These are phyloP conservation scores for Syngnathoides biaculeatus DNA, from an alignment of 2,113 vertebrate species.

Conservation along the genomic window DNA sequence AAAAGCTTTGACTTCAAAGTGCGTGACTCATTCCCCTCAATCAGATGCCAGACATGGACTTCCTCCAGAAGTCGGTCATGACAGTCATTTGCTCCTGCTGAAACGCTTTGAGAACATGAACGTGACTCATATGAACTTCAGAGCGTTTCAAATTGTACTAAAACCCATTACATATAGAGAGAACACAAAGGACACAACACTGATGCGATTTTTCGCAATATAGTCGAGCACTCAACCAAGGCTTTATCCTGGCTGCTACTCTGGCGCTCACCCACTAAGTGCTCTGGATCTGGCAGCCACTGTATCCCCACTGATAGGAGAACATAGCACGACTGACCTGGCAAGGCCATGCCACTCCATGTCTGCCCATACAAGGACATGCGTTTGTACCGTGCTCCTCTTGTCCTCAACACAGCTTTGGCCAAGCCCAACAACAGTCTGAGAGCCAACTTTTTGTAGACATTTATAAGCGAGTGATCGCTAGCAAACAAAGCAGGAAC, in stretches of 20 bases:
- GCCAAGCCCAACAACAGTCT: slow-evolving; percentile 36
- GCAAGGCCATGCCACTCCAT: slow-evolving; percentile 63
- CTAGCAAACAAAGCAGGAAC: slow-evolving; percentile 8
- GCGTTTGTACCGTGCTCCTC: slow-evolving; percentile 52
- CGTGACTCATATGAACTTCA: slow-evolving; percentile 31
- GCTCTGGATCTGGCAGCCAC: slow-evolving; percentile 46
- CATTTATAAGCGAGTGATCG: neutral
- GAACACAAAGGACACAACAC: neutral
- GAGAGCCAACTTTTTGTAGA: slow-evolving; percentile 35
- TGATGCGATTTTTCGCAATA: slow-evolving; percentile 1
- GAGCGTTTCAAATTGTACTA: neutral
- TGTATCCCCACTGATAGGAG: slow-evolving; percentile 55
- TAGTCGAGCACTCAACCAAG: slow-evolving; percentile 13
- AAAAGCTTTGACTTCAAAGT: slow-evolving; percentile 51
- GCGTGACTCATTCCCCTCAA: slow-evolving; percentile 57
- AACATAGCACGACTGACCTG: slow-evolving; percentile 49
- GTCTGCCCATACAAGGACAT: slow-evolving; percentile 69
- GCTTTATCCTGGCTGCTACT: slow-evolving; percentile 44
- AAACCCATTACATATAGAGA: slow-evolving; percentile 7
- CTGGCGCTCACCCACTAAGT: slow-evolving; percentile 61
- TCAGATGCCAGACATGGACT: slow-evolving; percentile 51
- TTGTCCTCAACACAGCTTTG: slow-evolving; percentile 31
- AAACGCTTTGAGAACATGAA: slow-evolving; percentile 38
- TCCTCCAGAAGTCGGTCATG: slow-evolving; percentile 47
- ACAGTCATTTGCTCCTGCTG: slow-evolving; percentile 39